Evolutionary conservation across 1,140 invertebrate genomes (phyloP).

Genomic region (Dendrolimus punctatus): DNA sequence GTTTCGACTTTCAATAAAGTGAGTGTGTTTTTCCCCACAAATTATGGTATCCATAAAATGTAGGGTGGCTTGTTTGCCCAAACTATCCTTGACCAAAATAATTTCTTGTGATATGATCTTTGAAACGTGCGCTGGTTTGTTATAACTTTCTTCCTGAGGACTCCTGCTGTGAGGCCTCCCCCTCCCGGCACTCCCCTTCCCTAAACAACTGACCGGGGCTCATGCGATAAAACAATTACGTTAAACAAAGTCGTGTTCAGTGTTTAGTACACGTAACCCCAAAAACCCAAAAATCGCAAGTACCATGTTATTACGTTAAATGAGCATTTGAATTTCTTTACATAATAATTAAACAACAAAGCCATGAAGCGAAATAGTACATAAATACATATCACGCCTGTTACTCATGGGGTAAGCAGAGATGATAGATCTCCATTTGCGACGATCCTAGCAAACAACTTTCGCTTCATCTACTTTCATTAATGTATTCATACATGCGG

Average conservation of each 20-base stretch:
- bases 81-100: conserved; percentile 53
- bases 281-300: conserved; percentile 29
- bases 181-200: not conserved
- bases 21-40: conserved; percentile 14
- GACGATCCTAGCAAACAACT: no score
- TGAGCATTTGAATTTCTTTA: no score
- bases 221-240: conserved; percentile 67
- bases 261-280: conserved; percentile 29
- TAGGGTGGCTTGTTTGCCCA: conserved; percentile 29
- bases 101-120: conserved; percentile 53
- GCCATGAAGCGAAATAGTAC: no score
- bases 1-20: not conserved
- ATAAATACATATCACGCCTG: no score
- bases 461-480: no score
- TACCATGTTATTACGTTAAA: no score
- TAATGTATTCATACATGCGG: no score
- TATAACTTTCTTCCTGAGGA: conserved; percentile 46
- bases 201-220: conserved; percentile 30
- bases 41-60: conserved; percentile 24
- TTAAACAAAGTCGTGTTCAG: conserved; percentile 38
- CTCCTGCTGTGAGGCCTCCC: conserved; percentile 46
- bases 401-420: no score
- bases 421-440: no score
- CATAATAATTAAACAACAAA: no score
- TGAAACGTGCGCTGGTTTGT: conserved; percentile 40